Conservation (phyloP, 1,140 invertebrate species). For the Lutraria rhynchaena region DNA sequence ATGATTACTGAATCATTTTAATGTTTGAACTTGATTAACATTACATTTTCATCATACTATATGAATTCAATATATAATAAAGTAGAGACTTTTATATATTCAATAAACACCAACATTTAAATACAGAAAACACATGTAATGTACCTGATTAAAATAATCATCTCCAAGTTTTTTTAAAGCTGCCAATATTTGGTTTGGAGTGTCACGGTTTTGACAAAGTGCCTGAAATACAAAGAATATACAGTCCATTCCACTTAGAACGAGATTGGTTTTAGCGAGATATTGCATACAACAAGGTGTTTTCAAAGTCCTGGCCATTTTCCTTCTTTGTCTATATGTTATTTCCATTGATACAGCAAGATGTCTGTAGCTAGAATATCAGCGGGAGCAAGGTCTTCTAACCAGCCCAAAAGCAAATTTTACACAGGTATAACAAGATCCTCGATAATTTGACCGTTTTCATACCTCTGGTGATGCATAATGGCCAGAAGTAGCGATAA, state of each 20-base stretch:
- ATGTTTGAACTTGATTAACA: neutral
- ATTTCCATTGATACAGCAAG: neutral
- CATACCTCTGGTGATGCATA: no score
- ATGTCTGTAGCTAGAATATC: neutral
- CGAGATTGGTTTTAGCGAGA: neutral
- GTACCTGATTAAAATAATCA: neutral
- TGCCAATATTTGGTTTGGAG: neutral
- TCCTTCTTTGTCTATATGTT: neutral
- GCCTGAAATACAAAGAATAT: neutral
- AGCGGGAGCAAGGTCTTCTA: neutral
- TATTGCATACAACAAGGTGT: no score
- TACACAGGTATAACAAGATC: no score
- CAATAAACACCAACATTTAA: neutral
- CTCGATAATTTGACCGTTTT: no score
- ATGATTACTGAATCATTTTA: neutral
- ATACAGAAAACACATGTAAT: neutral
- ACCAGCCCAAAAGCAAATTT: no score
- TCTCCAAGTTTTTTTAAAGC: neutral
- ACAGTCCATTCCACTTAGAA: neutral
- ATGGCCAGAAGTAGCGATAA: no score
- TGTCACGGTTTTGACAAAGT: neutral
- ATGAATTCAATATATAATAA: neutral
- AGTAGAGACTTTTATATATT: neutral
- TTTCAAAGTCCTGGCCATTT: neutral
- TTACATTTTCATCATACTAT: neutral